Conservation (phyloP, 2,797 vertebrate species). For the Pseudochirops corinnae region DNA sequence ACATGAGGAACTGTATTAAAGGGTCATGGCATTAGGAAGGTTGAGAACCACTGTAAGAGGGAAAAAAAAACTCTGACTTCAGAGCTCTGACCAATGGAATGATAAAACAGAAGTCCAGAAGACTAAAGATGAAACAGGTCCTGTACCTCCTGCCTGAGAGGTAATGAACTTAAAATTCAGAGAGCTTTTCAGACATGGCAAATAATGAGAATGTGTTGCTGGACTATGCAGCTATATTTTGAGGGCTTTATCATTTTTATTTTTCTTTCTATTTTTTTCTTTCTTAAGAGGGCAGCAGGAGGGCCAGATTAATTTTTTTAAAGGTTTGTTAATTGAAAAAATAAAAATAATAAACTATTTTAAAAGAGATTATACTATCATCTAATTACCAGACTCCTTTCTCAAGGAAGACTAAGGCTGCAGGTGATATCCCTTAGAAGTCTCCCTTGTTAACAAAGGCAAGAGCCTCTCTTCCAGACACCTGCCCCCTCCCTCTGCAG, state of each 20-base stretch:
- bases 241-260: not conserved
- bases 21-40: too few species aligned
- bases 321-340: not conserved
- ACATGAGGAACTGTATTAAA: too few species aligned
- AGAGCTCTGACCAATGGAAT: not conserved
- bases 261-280: not conserved
- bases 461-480: slow-evolving; percentile 32
- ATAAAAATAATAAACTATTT: not conserved
- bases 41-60: too few species aligned
- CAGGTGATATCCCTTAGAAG: slow-evolving; percentile 17
- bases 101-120: not conserved
- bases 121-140: not conserved
- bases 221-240: not conserved
- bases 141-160: not conserved
- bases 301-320: not conserved
- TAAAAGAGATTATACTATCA: slow-evolving; percentile 22
- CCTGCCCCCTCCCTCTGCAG: not conserved
- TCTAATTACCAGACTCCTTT: slow-evolving; percentile 45
- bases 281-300: not conserved
- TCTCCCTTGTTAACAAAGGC: slow-evolving; percentile 51
- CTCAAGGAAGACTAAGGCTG: slow-evolving; percentile 52
- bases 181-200: not conserved
- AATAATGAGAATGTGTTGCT: not conserved
- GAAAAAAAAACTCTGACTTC: not conserved
- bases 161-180: not conserved